phyloP scores from a whole-genome alignment of 2,888 invertebrate species.

The Cryptocephalus moraei region DNA sequence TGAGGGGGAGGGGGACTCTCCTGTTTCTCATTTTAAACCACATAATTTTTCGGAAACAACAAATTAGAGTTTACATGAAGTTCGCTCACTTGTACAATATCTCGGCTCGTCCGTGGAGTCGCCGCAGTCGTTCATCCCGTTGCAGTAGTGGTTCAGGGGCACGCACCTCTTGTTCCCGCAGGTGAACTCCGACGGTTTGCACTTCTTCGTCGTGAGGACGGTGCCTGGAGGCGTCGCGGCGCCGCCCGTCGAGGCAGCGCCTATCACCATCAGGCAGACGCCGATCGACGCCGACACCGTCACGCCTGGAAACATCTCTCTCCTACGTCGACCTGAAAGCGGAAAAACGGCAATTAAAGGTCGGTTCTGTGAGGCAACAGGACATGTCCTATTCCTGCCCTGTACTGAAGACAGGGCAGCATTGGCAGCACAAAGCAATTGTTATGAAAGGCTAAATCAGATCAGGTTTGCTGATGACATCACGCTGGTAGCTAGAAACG shows the following conservation, averaged over 20 bases:
- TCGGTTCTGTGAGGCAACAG: too few species aligned
- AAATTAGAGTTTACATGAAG: neutral
- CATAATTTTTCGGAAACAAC: too few species aligned
- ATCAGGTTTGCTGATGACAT: too few species aligned
- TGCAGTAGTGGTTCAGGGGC: conserved; percentile 64
- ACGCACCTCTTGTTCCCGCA: conserved; percentile 59
- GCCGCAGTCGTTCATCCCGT: conserved; percentile 70
- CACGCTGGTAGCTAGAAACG: too few species aligned
- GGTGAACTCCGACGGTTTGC: conserved; percentile 57
- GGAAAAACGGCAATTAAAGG: too few species aligned
- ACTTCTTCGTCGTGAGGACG: conserved; percentile 31
- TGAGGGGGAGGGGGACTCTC: too few species aligned
- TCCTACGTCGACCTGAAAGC: too few species aligned
- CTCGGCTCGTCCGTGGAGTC: conserved; percentile 72
- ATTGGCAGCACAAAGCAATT: too few species aligned
- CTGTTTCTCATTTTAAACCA: too few species aligned
- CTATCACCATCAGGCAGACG: conserved; percentile 7
- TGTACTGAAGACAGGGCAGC: too few species aligned
- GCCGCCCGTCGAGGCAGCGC: conserved; percentile 2
- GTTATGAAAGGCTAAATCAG: too few species aligned
- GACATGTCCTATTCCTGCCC: too few species aligned
- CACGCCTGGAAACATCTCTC: neutral
- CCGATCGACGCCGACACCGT: conserved; percentile 8
- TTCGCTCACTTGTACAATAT: conserved; percentile 69
- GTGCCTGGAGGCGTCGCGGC: conserved; percentile 3